phyloP scores from a whole-genome alignment of 2,113 vertebrate genomes.

The Illadopsis cleaveri region DNA sequence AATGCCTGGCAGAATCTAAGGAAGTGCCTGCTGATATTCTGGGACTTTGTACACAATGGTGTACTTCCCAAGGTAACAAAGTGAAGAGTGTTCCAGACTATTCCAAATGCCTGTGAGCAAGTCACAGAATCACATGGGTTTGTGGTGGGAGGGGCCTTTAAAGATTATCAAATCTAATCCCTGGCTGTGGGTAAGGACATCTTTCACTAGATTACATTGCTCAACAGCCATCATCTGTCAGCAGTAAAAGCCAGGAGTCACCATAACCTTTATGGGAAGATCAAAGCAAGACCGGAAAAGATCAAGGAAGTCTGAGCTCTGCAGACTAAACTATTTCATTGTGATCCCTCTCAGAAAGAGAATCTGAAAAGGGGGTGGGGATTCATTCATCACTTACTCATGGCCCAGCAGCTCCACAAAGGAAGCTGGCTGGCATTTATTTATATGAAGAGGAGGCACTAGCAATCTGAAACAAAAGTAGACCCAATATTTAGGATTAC shows the following conservation, averaged over 20 bases:
- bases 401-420: neutral
- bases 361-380: neutral
- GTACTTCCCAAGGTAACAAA: neutral
- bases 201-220: neutral
- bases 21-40: neutral
- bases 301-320: neutral
- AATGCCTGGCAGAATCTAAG: neutral
- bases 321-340: constrained; percentile 14
- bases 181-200: neutral
- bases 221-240: neutral
- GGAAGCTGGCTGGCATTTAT: neutral
- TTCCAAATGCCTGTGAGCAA: neutral
- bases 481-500: neutral
- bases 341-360: neutral
- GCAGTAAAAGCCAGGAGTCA: neutral
- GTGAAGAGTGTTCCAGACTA: fast-evolving
- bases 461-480: neutral
- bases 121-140: neutral
- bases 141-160: neutral
- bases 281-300: neutral
- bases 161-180: neutral
- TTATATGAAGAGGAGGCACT: neutral
- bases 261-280: neutral
- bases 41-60: neutral
- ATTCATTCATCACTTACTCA: neutral